A percentile compares a stretch with the other conserved stretches of the same genome.
Conservation (phyloP, 2,888 invertebrate species). For the Nymphalis c-album region DNA sequence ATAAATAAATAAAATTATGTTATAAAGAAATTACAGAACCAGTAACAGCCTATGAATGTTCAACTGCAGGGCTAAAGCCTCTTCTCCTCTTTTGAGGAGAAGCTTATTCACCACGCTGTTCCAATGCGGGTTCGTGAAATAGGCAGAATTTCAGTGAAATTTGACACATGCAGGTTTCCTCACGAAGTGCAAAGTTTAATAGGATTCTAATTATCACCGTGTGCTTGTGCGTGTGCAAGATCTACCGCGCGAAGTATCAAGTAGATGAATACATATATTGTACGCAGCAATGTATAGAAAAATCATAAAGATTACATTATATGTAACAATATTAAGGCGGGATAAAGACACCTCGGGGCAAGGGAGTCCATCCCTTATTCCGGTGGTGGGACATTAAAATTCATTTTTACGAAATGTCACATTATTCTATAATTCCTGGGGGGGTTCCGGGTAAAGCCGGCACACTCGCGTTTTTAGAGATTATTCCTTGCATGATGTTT, state of each 20-base stretch:
- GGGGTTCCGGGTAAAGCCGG: conserved; percentile 31
- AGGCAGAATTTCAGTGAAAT: no score
- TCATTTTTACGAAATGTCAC: conserved; percentile 58
- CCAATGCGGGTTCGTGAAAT: no score
- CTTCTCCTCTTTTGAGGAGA: no score
- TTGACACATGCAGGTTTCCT: no score
- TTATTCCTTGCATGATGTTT: conserved; percentile 27
- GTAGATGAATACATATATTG: not conserved
- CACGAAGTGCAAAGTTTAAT: no score
- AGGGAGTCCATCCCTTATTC: conserved; percentile 36
- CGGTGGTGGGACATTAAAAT: conserved; percentile 51
- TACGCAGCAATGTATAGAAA: conserved; percentile 15
- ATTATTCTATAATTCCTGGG: conserved; percentile 48
- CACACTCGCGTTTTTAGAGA: conserved; percentile 16
- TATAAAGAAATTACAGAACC: no score
- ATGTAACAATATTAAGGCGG: not conserved
- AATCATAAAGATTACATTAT: conserved; percentile 4
- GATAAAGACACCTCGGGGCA: conserved; percentile 31
- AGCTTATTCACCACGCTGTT: no score
- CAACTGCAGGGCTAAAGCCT: no score
- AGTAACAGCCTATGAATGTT: no score
- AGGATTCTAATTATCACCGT: no score
- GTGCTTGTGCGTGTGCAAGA: no score
- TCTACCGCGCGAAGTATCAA: not conserved
- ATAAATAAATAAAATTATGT: no score